Base-by-base conservation (phyloP, 2,797 vertebrate genomes). In the Zenarchopterus dispar region DNA sequence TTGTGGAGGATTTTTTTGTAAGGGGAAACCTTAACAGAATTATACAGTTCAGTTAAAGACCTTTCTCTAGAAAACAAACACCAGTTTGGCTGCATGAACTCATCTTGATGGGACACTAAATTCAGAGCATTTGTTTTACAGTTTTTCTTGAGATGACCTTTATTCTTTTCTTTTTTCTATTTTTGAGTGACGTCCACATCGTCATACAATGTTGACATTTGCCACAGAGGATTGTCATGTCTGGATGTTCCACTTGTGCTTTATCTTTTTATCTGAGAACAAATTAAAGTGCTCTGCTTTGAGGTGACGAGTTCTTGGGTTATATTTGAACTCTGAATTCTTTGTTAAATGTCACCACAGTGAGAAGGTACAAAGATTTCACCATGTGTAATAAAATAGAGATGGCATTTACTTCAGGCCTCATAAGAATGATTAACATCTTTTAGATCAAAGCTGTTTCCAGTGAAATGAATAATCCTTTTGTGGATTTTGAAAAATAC, bases 201-300 rank as follows among this genome's bases (percentile, higher is more conserved):
- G 59, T 58, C 72, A 64, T 61, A 28, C 19, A 5, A 8, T 19
- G 53, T 44, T 76, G 81, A 83, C 70, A 78, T 85, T 87, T 75
- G 65, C 49, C 45, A 43, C 24, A 52, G 43, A 60, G 62, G 56
- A 71, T 56, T 70, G 24, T 21, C 1, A 23, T 62, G 72, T 64
- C 41, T 73, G 48, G 56, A 57, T 68, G 48, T 54, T 70, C 46
- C 42, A 10, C 59, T 63, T 3, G 67, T 70, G 43, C 3, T 19
- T 5, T 45, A 62, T 68, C 58, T 65, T 60, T 65, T 26, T 46
- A 24, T 66, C 44, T 57, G 28, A 58, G 56, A 48, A 33, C 31
- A 50, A 57, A 49, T 81, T 70, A 70, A 77, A 51, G 56, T 43
- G 11, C 49, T 61, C 31, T 75, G 22, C 54, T 21, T 54, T 46